Conservation (phyloP, 2,888 invertebrate genomes). For the Archaeoteleia sp. region DNA sequence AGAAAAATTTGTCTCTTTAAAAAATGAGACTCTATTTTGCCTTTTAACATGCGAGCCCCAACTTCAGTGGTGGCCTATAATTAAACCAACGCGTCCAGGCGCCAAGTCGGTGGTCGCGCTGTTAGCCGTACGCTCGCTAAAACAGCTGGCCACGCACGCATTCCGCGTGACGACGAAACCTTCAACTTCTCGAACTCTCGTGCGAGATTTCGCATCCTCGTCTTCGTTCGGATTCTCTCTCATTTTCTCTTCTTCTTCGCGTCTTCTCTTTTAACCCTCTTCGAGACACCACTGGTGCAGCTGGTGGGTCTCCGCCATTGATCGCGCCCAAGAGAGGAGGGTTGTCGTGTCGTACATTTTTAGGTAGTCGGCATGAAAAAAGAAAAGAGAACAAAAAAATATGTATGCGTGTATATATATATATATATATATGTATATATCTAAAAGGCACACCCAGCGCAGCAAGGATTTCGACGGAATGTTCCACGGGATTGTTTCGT, state of each 20-base stretch:
- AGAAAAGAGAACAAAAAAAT: slow-evolving; percentile 1
- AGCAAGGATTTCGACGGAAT: slow-evolving; percentile 15
- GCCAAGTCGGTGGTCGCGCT: slow-evolving; percentile 33
- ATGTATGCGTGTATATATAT: slow-evolving; percentile 3
- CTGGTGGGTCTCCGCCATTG: slow-evolving; percentile 43
- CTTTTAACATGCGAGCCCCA: too few relatives aligned
- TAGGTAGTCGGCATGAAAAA: slow-evolving; percentile 21
- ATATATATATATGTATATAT: slow-evolving; percentile 8
- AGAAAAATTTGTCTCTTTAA: too few relatives aligned
- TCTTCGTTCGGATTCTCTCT: too few relatives aligned
- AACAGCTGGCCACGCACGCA: slow-evolving; percentile 44
- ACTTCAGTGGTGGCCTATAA: too few relatives aligned
- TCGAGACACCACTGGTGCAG: slow-evolving; percentile 27
- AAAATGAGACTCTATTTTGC: too few relatives aligned
- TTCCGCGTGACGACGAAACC: slow-evolving; percentile 30
- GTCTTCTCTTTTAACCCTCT: slow-evolving; percentile 36
- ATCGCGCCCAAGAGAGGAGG: slow-evolving; percentile 24
- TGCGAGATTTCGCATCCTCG: slow-evolving; percentile 38
- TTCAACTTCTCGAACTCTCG: slow-evolving; percentile 26
- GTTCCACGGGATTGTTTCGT: slow-evolving; percentile 22
- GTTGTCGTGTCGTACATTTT: slow-evolving; percentile 34
- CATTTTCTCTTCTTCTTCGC: slow-evolving; percentile 30
- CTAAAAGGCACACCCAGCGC: neutral
- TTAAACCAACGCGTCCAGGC: too few relatives aligned
- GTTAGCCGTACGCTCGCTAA: slow-evolving; percentile 12